Conservation (phyloP, 2,113 vertebrate species). For the Piprites chloris region DNA sequence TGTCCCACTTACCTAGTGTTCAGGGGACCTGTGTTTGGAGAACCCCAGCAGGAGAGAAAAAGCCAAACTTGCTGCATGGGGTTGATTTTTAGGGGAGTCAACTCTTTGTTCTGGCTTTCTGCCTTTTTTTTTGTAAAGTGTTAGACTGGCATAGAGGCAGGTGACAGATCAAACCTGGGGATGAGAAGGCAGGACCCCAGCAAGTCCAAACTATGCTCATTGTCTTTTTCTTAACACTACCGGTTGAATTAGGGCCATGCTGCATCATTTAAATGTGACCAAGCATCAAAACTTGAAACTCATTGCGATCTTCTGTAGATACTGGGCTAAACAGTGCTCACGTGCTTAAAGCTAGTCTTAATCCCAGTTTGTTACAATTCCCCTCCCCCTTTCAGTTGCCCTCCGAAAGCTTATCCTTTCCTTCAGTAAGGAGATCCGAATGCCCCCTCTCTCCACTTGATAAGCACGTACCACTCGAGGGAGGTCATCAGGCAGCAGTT, state of each 20-base stretch:
- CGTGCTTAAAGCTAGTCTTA: neutral
- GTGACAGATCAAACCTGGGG: rapidly evolving
- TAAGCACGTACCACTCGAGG: neutral
- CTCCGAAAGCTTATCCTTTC: neutral
- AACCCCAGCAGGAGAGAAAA: neutral
- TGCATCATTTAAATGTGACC: neutral
- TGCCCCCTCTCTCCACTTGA: conserved; percentile 10
- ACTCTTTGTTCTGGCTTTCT: neutral
- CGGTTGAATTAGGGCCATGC: neutral
- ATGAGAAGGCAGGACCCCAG: neutral
- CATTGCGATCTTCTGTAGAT: neutral
- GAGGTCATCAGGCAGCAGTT: conserved; percentile 55
- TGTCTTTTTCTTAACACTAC: neutral
- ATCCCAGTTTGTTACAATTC: neutral
- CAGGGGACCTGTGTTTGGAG: neutral
- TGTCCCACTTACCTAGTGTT: neutral
- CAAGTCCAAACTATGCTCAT: neutral
- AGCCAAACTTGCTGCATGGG: neutral
- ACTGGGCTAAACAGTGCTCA: neutral
- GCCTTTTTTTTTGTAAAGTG: neutral
- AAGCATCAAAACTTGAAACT: neutral
- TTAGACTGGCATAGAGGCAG: neutral
- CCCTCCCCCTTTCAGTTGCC: neutral
- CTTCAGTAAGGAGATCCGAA: conserved; percentile 8
- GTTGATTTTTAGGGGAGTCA: neutral